These are phyloP conservation scores for Pongo abelii DNA, from an alignment of 2,113 vertebrate species.

Conservation along the genomic window DNA sequence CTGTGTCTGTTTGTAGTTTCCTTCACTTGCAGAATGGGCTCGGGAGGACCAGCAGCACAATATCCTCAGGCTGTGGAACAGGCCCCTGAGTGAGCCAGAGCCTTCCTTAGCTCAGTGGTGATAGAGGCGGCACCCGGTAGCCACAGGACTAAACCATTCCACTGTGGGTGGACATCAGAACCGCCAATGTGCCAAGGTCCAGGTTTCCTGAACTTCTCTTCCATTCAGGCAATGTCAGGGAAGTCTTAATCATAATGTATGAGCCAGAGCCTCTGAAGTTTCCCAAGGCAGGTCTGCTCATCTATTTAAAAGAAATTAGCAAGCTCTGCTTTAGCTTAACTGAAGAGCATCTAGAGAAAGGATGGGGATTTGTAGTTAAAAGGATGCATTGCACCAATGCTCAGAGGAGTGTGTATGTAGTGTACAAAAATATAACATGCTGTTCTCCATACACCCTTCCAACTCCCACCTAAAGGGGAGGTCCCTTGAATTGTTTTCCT, in stretches of 20 bases:
- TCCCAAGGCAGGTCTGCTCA: not conserved
- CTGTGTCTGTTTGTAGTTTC: not conserved
- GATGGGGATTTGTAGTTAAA: not conserved
- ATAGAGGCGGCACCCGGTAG: not conserved
- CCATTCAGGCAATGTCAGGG: not conserved
- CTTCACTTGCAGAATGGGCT: not conserved
- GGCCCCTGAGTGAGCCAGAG: not conserved
- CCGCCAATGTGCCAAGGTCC: not conserved
- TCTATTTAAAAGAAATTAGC: no score
- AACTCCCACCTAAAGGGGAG: not conserved
- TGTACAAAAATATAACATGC: not conserved
- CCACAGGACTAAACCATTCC: not conserved
- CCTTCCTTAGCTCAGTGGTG: not conserved
- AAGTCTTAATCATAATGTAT: not conserved
- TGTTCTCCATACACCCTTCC: not conserved
- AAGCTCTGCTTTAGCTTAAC: not conserved
- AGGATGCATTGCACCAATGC: not conserved
- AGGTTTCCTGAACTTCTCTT: not conserved
- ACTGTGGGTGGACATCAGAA: not conserved
- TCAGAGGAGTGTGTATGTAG: not conserved
- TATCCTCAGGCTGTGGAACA: not conserved
- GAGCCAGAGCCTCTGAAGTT: not conserved
- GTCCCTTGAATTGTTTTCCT: not conserved
- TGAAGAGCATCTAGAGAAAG: not conserved
- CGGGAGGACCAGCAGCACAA: not conserved